A percentile compares a stretch with the other conserved stretches of the same genome.
Conservation (phyloP, 1,140 invertebrate species). For the Phenacoccus solenopsis region DNA sequence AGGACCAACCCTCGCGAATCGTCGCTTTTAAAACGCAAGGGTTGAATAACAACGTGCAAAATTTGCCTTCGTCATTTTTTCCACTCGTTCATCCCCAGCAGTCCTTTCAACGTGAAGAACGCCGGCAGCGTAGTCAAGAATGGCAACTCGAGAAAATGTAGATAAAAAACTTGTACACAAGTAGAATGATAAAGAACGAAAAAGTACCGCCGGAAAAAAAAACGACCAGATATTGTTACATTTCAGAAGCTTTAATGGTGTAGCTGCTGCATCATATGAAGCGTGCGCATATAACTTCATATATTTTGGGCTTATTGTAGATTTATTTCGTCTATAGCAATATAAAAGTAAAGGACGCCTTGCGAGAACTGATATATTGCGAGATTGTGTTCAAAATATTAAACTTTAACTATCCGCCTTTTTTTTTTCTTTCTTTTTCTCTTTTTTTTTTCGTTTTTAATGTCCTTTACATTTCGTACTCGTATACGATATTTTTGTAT, state of each 20-base stretch:
- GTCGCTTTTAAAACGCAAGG: not conserved
- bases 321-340: slow-evolving; percentile 15
- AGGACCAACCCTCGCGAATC: not conserved
- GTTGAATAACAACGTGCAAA: slow-evolving; percentile 8
- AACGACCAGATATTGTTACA: slow-evolving; percentile 10
- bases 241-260: slow-evolving; percentile 15
- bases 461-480: not conserved
- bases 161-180: slow-evolving; percentile 14
- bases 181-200: slow-evolving; percentile 3
- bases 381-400: slow-evolving; percentile 17
- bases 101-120: not conserved
- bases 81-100: not conserved
- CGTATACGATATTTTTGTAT: not conserved
- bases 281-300: slow-evolving; percentile 14
- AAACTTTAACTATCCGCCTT: slow-evolving; percentile 8
- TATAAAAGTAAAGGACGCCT: slow-evolving; percentile 16
- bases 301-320: slow-evolving; percentile 15
- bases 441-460: not conserved
- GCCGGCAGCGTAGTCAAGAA: not conserved
- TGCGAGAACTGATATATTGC: slow-evolving; percentile 5
- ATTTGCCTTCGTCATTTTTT: not conserved
- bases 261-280: not conserved
- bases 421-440: not conserved
- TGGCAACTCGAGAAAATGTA: not conserved
- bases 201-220: slow-evolving; percentile 5